Base-by-base conservation (phyloP, 2,888 invertebrate genomes). In the Papilio elwesi region DNA sequence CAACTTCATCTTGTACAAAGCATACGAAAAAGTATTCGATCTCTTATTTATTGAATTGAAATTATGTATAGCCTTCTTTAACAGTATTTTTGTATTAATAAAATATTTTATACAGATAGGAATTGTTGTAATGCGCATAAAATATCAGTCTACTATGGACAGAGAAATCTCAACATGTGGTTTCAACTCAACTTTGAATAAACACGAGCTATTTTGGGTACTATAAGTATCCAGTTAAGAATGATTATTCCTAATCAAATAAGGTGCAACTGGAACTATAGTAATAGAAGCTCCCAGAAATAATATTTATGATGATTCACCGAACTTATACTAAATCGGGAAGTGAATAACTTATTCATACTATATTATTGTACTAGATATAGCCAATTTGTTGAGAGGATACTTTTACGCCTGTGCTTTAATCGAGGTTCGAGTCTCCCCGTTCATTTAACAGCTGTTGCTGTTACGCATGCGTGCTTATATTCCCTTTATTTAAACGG, bases 241-340 rank as follows among this genome's bases (percentile, higher is more conserved):
- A 68, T 26, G 48, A 26, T 68, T 48, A 57, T 68, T 13, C 57
- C 47, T 57, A 47, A 68, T 68, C 49, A n/a, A 36, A 47, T 49
- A 15, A 2, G 53, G 38, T 67, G 68, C 68, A 68, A 36, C 68
- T 43, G 69, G 53, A 16, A 63, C 62, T 48, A 52, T 55, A 43
- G 51, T 52, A 65, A 49, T 68, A 57, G 55, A 49, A 70, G 48
- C 53, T 53, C 38, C 68, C 68, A 72, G 68, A 72, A 68, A 67
- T 71, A 71, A 49, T 26, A 66, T 52, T 66, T 68, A 53, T 53
- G 63, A 68, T 72, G 72, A 72, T 63, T 72, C 72, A 72, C 55
- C 49, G n/a, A 68, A 72, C 63, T 62, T 62, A 53, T 55, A 63
- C 55, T 63, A 68, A 68, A 72, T 52, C 62, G 53, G 68, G 72